phyloP scores from a whole-genome alignment of 2,888 invertebrate species.

The Allygus modestus region DNA sequence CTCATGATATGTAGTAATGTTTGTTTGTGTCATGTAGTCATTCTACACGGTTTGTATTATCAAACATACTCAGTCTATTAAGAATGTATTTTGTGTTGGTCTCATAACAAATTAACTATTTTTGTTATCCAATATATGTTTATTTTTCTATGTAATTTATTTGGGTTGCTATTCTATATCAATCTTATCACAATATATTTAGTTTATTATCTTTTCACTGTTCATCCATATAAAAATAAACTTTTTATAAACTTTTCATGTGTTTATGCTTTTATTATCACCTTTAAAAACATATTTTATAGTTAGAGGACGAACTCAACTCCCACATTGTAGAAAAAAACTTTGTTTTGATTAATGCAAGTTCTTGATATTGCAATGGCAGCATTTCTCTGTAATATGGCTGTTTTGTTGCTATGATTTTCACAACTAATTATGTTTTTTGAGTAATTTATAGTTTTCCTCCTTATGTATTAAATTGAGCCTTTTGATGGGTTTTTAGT shows the following conservation, averaged over 20 bases:
- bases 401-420: no score
- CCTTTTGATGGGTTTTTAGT: no score
- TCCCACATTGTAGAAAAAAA: no score
- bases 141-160: conserved; percentile 35
- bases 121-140: conserved; percentile 19
- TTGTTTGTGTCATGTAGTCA: conserved; percentile 16
- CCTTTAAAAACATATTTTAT: not conserved
- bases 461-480: no score
- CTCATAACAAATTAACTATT: conserved; percentile 8
- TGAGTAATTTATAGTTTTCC: no score
- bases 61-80: not conserved
- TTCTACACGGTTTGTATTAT: not conserved
- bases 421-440: no score
- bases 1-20: conserved; percentile 16
- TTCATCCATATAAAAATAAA: conserved; percentile 33
- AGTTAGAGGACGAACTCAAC: no score
- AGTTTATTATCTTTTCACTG: conserved; percentile 28
- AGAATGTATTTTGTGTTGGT: conserved; percentile 7
- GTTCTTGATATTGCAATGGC: no score
- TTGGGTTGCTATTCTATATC: conserved; percentile 1
- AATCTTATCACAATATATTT: conserved; percentile 1
- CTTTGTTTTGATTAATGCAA: no score
- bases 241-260: conserved; percentile 42
- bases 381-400: no score
- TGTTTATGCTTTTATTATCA: not conserved